These are phyloP conservation scores for Eriosoma lanigerum DNA, from an alignment of 1,140 invertebrate genomes.

Conservation along the genomic window DNA sequence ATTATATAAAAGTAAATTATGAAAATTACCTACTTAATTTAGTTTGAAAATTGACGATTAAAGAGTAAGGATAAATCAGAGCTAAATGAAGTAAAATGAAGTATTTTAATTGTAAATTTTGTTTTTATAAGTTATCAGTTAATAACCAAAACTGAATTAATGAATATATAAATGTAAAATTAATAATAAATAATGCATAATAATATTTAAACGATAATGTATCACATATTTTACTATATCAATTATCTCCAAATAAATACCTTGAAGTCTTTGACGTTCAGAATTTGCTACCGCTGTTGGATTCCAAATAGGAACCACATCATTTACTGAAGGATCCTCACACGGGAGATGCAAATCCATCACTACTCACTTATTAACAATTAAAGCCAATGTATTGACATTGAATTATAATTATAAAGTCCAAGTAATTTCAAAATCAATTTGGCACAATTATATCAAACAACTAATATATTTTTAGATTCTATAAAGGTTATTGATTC, in stretches of 20 bases:
- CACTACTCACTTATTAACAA: conserved; percentile 7
- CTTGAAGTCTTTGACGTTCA: conserved; percentile 43
- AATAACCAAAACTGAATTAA: too few relatives aligned
- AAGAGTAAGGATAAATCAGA: too few relatives aligned
- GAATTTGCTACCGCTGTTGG: conserved; percentile 23
- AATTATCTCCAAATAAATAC: background rate
- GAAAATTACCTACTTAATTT: too few relatives aligned
- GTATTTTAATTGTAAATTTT: too few relatives aligned
- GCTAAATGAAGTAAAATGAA: too few relatives aligned
- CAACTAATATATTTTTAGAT: conserved; percentile 30
- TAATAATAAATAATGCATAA: background rate
- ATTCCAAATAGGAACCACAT: conserved; percentile 50
- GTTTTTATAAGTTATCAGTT: too few relatives aligned
- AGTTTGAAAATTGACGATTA: too few relatives aligned
- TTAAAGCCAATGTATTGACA: conserved; percentile 33
- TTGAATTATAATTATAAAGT: conserved; percentile 32
- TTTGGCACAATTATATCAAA: conserved; percentile 39
- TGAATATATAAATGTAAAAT: too few relatives aligned
- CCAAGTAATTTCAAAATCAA: conserved; percentile 44
- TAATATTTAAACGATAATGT: background rate
- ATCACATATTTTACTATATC: background rate
- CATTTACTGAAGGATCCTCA: conserved; percentile 24
- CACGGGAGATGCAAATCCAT: conserved; percentile 48
- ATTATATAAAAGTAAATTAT: too few relatives aligned
- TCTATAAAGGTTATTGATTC: conserved; percentile 38